phyloP scores from a whole-genome alignment of 2,797 vertebrate species.

The Halcyon chelicuti region DNA sequence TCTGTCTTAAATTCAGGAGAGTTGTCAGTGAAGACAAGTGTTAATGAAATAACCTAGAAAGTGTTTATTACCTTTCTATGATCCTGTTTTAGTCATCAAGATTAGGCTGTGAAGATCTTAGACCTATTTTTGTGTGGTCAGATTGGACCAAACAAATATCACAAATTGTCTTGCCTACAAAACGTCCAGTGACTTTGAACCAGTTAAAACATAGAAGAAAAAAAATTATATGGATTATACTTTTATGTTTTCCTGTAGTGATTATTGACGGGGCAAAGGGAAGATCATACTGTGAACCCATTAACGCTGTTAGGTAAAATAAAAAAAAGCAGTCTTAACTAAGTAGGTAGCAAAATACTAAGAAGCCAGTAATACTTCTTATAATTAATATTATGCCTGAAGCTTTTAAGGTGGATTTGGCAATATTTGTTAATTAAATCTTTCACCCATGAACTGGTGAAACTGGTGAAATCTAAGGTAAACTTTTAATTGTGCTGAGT shows the following conservation, averaged over 20 bases:
- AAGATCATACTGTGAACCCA: neutral
- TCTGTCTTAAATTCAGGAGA: neutral
- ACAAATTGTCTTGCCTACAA: neutral
- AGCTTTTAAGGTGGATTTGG: constrained; percentile 37
- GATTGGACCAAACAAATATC: neutral
- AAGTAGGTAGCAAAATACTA: constrained; percentile 38
- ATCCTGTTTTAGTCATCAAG: neutral
- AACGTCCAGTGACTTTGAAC: neutral
- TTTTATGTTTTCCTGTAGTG: neutral
- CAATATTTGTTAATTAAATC: constrained; percentile 9
- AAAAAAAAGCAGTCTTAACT: constrained; percentile 53
- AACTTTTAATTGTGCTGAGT: constrained; percentile 75
- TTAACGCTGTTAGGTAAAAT: neutral
- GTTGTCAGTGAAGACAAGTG: neutral
- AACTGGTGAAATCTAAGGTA: constrained; percentile 64
- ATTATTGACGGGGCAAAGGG: neutral
- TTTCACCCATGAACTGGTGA: constrained; percentile 16
- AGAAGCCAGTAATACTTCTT: neutral
- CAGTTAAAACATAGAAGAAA: neutral
- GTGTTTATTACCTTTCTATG: neutral
- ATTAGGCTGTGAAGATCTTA: neutral
- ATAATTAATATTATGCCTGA: neutral
- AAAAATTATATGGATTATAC: neutral
- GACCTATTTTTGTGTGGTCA: neutral
- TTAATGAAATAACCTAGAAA: neutral